Base-by-base conservation (phyloP, 2,888 invertebrate species). In the Adelphocoris suturalis region DNA sequence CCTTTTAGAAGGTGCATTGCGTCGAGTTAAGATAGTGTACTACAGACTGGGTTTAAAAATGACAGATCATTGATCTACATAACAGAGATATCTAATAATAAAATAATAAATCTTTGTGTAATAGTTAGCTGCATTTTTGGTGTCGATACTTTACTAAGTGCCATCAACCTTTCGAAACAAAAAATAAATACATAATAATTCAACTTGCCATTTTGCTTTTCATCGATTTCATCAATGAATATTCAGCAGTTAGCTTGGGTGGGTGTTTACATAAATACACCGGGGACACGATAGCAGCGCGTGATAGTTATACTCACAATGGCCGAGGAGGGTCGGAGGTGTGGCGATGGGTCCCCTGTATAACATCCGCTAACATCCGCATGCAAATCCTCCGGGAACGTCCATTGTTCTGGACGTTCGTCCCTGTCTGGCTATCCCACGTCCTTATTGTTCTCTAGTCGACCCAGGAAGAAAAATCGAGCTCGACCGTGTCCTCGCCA, bases 361-460 rank as follows among this genome's bases (percentile, higher is more conserved):
- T 23, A 23, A 68, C 23, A 68, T 82, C 48, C 82, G 37, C 37
- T 37, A 37, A 37, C 37, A 37, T 37, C 37, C 19, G n/a, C 82
- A 82, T 82, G 82, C 82, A 82, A 82, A 82, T 52, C 55, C 48
- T 52, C 28, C 52, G 11, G 27, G 27, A n/a, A 14, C 55, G n/a
- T 19, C 61, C 37, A 85, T 85, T 85, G 57, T 85, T 57, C 57
- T 57, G 85, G 85, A 37, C 85, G 85, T 57, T 85, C 85, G 61
- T 27, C 85, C 85, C 28, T 85, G 85, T 85, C 61, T 27, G 37
- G 61, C 28, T 85, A 61, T 85, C 61, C 85, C 85, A 85, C 85
- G 85, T 27, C 28, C 85, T 57, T 46, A 85, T 85, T 85, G 85
- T 85, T 85, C 57, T 23, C 61, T 5, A 68, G 68, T 68, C 68